These are phyloP conservation scores for Macropus fuliginosus DNA, from an alignment of 2,797 vertebrate species.

Conservation along the genomic window DNA sequence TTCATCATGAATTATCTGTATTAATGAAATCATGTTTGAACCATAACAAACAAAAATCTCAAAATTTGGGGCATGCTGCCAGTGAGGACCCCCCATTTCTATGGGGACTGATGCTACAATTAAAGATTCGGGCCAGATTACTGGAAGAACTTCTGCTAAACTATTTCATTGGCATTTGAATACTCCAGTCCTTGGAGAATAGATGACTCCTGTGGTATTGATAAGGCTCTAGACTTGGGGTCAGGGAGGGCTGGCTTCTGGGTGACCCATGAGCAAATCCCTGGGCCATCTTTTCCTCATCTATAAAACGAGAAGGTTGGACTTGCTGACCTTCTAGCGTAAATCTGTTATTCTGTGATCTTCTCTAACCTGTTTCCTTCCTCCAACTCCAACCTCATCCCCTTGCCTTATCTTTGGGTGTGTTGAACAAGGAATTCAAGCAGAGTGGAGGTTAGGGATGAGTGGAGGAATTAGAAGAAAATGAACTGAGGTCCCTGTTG, in stretches of 20 bases:
- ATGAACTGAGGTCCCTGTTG: neutral
- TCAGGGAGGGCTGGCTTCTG: neutral
- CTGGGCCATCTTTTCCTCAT: neutral
- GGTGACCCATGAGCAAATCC: neutral
- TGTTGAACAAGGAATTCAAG: neutral
- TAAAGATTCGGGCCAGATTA: constrained; percentile 57
- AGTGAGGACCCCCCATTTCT: neutral
- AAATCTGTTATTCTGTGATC: neutral
- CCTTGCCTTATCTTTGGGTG: neutral
- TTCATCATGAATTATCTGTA: neutral
- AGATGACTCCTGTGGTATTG: neutral
- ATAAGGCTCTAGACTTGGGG: neutral
- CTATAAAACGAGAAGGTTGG: neutral
- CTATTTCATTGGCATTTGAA: neutral
- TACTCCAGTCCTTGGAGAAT: neutral
- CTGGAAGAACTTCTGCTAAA: constrained; percentile 34
- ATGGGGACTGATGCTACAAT: constrained; percentile 13
- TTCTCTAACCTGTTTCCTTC: neutral
- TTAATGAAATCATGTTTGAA: neutral
- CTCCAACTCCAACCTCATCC: neutral
- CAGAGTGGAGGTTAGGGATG: neutral
- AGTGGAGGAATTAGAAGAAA: neutral
- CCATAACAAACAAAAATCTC: neutral
- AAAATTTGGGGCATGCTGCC: neutral
- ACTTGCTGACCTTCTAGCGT: neutral